These are phyloP conservation scores for Heliconius sara DNA, from an alignment of 2,888 invertebrate species.

Conservation along the genomic window DNA sequence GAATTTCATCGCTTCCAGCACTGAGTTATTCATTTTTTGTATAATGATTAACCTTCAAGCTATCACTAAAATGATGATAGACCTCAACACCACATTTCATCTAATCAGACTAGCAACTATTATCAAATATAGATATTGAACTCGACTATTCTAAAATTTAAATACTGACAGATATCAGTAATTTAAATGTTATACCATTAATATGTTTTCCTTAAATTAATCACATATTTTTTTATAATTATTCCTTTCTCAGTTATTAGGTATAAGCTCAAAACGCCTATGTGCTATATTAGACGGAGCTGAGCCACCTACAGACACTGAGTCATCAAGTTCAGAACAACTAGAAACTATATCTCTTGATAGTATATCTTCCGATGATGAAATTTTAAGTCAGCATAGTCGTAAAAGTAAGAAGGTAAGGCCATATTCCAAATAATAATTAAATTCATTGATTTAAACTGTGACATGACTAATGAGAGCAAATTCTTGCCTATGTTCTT, in stretches of 20 bases:
- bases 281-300: constrained; percentile 81
- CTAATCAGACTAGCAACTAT: too few relatives aligned
- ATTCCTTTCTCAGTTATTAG: constrained; percentile 68
- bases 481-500: too few relatives aligned
- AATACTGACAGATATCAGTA: too few relatives aligned
- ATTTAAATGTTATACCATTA: not conserved
- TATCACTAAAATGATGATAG: not conserved
- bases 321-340: constrained; percentile 68
- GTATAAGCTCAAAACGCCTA: constrained; percentile 85
- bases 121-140: too few relatives aligned
- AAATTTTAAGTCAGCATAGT: constrained; percentile 64
- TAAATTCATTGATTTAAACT: too few relatives aligned
- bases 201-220: not conserved
- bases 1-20: too few relatives aligned
- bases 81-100: not conserved
- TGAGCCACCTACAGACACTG: constrained; percentile 77
- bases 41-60: not conserved
- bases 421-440: not conserved
- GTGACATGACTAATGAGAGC: too few relatives aligned
- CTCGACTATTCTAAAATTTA: too few relatives aligned
- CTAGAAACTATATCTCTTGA: constrained; percentile 85
- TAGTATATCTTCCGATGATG: constrained; percentile 85
- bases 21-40: too few relatives aligned
- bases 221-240: not conserved
- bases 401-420: constrained; percentile 66